Base-by-base conservation (phyloP, 1,140 invertebrate genomes). In the Sminthurides bifidus region DNA sequence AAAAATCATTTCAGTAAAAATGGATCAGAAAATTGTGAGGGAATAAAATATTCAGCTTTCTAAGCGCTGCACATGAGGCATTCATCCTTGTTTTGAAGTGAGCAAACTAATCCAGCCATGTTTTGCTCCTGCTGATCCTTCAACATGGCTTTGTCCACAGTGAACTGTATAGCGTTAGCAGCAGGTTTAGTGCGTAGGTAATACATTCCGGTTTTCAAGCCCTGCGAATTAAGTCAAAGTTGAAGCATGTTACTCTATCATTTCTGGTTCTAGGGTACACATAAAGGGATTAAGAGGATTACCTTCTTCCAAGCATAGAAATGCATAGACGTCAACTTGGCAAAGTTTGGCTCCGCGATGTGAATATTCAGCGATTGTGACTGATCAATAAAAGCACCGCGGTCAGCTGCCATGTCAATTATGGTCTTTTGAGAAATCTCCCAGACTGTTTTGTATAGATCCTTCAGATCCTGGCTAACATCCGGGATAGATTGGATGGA, bases 151-250 rank as follows among this genome's bases (percentile, higher is more conserved):
- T 97, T 97, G 70, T 98, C 92, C 0, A 98, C 91, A 14, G 95
- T 98, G 70, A 98, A 98, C 70, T 98, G 91, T 66, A 98, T 91
- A 6, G 94, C 89, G 69, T 92, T 84, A 2, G 87, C 92, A 5
- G 94, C 93, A 8, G 95, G 90, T 67, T 95, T 97, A 0, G 92
- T 98, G 27, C 95, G 77, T 54, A 99, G 75, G 71, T 98, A 98
- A 72, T 98, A 98, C 92, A 98, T 98, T 33, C 95, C 95, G 27
- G 95, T 98, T 74, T 98, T 99, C 14, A 98, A 75, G 6, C 95
- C 87, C 82, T 85, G 60, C 30, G 70, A 68, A 65, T 60, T 61
- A 59, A 52, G 37, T 17, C 27, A 38, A 48, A 57, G 58, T 53
- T 37, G n/a, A n/a, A n/a, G n/a, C n/a, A n/a, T n/a, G n/a, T n/a